Base-by-base conservation (phyloP, 1,140 invertebrate genomes). In the Drosophila nebulosa region DNA sequence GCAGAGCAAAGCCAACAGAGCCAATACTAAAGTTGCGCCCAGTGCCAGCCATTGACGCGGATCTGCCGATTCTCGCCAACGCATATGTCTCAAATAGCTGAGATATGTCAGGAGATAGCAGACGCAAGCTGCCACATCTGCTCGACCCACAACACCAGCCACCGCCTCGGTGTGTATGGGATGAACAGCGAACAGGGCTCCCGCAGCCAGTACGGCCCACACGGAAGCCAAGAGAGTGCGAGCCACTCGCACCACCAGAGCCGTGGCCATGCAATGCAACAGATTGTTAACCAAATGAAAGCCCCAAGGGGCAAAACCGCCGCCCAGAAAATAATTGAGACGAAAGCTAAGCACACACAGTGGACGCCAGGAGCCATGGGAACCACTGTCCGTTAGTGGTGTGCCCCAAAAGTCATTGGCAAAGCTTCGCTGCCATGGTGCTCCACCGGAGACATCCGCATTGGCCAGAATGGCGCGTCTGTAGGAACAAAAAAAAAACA, bases 91-190 rank as follows among this genome's bases (percentile, higher is more conserved):
- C 56, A 94, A 93, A 91, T 97, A 98, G 16, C 95, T 93, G 58
- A 98, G 93, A 84, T 99, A 96, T 71, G 97, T 95, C 27, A 96
- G 92, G 52, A 99, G 93, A 85, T 97, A 98, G 92, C 99, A 96
- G 70, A 98, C 95, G 85, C 97, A 97, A 16, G 97, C 97, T 7
- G 97, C 94, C 14, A 99, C 93, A 92, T 99, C 98, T 4, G 98
- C 98, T 77, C 98, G 93, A 7, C 98, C 98, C 9, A 99, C 98
- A 51, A 99, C 95, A n/a, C 97, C 97, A 9, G 98, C 97, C 5
- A 99, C 98, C 1, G 98, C 97, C 92, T 99, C 98, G 26, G 96
- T 97, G 92, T 99, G 98, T 73, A 99, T 95, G 14, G 98, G 98
- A 93, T 99, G 98, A 0, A 97, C 95, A 36, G 98, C 97, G 92